Evolutionary conservation across 2,113 vertebrate species (phyloP).

Genomic region (Sceloporus undulatus): DNA sequence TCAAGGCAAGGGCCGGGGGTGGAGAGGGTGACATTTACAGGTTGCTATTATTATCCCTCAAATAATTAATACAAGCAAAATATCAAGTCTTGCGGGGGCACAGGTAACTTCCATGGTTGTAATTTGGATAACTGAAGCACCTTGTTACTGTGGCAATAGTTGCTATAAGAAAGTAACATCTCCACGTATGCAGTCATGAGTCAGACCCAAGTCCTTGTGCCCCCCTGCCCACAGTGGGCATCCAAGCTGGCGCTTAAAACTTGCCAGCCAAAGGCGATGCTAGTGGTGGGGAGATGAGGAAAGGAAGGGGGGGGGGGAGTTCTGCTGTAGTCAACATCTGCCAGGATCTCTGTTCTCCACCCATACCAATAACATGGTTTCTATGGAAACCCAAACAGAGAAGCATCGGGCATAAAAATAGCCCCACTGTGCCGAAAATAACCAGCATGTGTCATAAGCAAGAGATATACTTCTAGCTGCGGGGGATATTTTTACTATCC

Average conservation of each 20-base stretch:
- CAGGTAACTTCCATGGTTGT: not conserved
- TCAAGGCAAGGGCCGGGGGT: not conserved
- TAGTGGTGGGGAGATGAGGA: not conserved
- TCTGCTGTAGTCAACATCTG: conserved; percentile 45
- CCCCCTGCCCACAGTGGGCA: conserved; percentile 17
- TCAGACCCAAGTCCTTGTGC: conserved; percentile 4
- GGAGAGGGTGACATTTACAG: not conserved
- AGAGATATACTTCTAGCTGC: conserved; percentile 34
- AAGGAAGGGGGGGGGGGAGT: not conserved
- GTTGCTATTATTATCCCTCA: not conserved
- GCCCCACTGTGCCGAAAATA: conserved; percentile 54
- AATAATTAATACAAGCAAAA: conserved; percentile 1
- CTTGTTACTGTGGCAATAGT: not conserved
- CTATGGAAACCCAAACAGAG: conserved; percentile 65
- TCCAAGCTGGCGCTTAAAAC: not conserved
- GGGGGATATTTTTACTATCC: conserved; percentile 25
- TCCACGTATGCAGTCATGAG: not conserved
- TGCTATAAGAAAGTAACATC: conserved; percentile 18
- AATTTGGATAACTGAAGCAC: not conserved
- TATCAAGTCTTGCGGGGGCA: not conserved
- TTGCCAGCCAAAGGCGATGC: not conserved
- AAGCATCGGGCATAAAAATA: conserved; percentile 32
- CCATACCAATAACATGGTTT: conserved; percentile 60
- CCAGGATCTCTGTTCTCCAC: conserved; percentile 58
- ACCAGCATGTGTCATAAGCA: conserved; percentile 34